phyloP scores from a whole-genome alignment of 2,888 invertebrate species.

The Blastobasis adustella region DNA sequence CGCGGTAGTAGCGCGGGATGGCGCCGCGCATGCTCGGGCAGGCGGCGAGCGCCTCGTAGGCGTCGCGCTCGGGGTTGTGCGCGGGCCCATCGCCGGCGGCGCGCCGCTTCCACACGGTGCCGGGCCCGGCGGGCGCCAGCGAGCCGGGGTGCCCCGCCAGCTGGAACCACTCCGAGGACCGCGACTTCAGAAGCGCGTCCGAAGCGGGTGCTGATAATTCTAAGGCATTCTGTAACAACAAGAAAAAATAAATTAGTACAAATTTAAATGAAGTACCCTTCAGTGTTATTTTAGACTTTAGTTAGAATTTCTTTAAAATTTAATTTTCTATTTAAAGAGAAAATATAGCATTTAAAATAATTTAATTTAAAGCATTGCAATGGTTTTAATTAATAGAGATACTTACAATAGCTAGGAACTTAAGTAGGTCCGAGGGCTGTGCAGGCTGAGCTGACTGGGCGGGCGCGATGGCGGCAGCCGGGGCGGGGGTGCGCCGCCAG shows the following conservation, averaged over 20 bases:
- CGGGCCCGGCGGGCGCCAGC: conserved; percentile 93
- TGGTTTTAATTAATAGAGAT: conserved; percentile 13
- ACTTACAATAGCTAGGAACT: conserved; percentile 89
- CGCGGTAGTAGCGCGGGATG: conserved; percentile 89
- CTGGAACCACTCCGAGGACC: conserved; percentile 88
- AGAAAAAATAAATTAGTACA: background rate
- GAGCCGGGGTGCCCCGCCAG: conserved; percentile 94
- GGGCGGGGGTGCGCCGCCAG: conserved; percentile 53
- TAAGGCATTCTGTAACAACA: conserved; percentile 86
- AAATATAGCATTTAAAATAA: too few relatives aligned
- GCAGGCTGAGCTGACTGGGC: conserved; percentile 34
- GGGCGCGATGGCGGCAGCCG: conserved; percentile 36
- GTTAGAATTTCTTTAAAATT: background rate
- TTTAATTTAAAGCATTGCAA: too few relatives aligned
- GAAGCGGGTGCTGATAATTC: conserved; percentile 94
- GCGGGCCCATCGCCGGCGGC: conserved; percentile 79
- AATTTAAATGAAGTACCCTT: background rate
- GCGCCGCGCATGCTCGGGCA: conserved; percentile 83
- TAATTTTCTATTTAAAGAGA: too few relatives aligned
- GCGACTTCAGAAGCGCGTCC: conserved; percentile 85
- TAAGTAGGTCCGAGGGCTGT: conserved; percentile 73
- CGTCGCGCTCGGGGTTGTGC: conserved; percentile 83
- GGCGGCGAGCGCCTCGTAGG: conserved; percentile 86
- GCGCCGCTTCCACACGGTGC: conserved; percentile 95
- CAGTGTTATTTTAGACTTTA: conserved; percentile 1